These are phyloP conservation scores for Danaus chrysippus DNA, from an alignment of 2,888 invertebrate genomes.

Conservation along the genomic window DNA sequence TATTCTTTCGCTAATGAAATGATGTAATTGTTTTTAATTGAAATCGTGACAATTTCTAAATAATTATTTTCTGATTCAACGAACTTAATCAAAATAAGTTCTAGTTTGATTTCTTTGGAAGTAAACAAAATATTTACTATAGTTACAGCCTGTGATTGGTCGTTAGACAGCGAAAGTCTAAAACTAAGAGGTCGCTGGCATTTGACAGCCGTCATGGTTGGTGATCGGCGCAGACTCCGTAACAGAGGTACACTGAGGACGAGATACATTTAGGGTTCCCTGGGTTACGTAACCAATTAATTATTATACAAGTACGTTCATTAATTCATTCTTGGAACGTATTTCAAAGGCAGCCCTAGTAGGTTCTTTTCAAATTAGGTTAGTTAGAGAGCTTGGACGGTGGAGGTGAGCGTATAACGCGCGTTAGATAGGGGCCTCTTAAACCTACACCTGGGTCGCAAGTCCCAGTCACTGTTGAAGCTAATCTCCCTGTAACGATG, in stretches of 20 bases:
- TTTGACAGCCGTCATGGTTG: slow-evolving; percentile 21
- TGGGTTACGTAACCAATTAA: not conserved
- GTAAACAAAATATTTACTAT: slow-evolving; percentile 9
- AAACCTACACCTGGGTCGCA: too few relatives aligned
- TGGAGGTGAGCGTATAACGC: too few relatives aligned
- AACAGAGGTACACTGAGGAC: slow-evolving; percentile 22
- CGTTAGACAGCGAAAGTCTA: slow-evolving; percentile 20
- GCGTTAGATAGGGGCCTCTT: too few relatives aligned
- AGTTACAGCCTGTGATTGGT: slow-evolving; percentile 19
- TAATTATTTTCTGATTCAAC: not conserved
- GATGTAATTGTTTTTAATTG: too few relatives aligned
- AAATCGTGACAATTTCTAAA: slow-evolving; percentile 18
- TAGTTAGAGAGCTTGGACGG: too few relatives aligned
- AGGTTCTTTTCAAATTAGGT: too few relatives aligned
- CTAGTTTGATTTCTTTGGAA: not conserved
- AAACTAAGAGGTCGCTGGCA: slow-evolving; percentile 25
- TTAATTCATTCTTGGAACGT: too few relatives aligned
- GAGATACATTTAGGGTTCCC: slow-evolving; percentile 12
- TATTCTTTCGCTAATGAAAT: too few relatives aligned
- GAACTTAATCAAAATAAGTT: not conserved
- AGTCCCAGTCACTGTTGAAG: too few relatives aligned
- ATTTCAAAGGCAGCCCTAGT: too few relatives aligned
- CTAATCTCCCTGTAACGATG: too few relatives aligned
- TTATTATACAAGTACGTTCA: too few relatives aligned
- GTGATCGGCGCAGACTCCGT: slow-evolving; percentile 14